phyloP scores from a whole-genome alignment of 2,113 vertebrate species.

The Notechis scutatus region DNA sequence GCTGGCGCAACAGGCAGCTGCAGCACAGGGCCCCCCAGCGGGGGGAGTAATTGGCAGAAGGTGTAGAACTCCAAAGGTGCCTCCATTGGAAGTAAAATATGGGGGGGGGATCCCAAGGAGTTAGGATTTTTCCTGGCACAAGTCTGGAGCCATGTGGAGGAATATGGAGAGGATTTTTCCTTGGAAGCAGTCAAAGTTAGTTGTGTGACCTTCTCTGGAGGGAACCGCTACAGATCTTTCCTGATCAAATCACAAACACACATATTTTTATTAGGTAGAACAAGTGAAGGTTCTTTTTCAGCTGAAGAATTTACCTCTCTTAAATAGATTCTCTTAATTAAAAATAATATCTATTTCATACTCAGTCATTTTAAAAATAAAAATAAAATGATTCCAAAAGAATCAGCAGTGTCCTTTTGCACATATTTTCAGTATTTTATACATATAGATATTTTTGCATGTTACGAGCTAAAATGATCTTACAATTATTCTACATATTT shows the following conservation, averaged over 20 bases:
- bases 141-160: too few relatives aligned
- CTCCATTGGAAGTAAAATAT: too few relatives aligned
- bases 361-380: neutral
- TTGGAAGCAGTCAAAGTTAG: too few relatives aligned
- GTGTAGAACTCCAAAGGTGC: too few relatives aligned
- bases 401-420: neutral
- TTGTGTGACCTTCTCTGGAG: too few relatives aligned
- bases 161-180: too few relatives aligned
- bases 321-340: neutral
- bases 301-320: neutral
- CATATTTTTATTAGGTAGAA: constrained; percentile 14
- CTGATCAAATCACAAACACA: neutral
- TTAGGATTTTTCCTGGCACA: too few relatives aligned
- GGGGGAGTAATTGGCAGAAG: too few relatives aligned
- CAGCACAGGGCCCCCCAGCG: too few relatives aligned
- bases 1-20: too few relatives aligned
- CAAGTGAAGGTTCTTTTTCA: constrained; percentile 6
- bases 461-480: constrained; percentile 15
- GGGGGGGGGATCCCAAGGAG: too few relatives aligned
- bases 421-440: neutral
- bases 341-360: neutral
- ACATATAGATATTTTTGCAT: constrained; percentile 8
- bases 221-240: neutral
- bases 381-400: constrained; percentile 15
- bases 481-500: constrained; percentile 46